A percentile compares a stretch with the other conserved stretches of the same genome.
Evolutionary conservation across 2,113 vertebrate genomes (phyloP).

Genomic region (Burhinus oedicnemus): DNA sequence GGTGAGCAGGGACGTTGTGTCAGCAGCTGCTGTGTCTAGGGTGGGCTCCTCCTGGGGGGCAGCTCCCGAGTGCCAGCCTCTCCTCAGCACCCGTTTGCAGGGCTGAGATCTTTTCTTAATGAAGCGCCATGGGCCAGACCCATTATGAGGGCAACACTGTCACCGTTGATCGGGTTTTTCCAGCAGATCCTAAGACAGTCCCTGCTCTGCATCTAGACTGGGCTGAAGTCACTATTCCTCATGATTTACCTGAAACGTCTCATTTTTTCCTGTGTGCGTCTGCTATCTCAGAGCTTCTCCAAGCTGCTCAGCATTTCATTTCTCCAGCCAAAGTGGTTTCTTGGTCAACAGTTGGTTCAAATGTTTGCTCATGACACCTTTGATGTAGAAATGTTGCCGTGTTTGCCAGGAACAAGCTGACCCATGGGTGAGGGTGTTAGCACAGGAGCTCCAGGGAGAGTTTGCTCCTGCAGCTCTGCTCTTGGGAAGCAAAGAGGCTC

Average conservation of each 20-base stretch:
- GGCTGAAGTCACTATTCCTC: background rate
- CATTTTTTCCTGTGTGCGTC: background rate
- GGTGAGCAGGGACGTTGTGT: background rate
- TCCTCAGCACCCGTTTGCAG: background rate
- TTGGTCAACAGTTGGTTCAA: background rate
- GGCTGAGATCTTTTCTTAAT: background rate
- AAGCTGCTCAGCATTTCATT: background rate
- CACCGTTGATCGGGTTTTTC: background rate
- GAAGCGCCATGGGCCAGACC: background rate
- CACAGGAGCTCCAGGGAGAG: background rate
- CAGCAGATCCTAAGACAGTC: background rate
- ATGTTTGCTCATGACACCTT: background rate
- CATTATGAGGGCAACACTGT: accelerated
- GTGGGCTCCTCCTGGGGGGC: background rate
- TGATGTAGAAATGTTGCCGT: background rate
- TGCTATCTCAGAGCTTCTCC: background rate
- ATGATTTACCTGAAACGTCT: background rate
- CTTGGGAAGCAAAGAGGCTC: background rate
- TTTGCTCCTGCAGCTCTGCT: background rate
- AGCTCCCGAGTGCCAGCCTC: background rate
- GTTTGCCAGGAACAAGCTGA: slow-evolving; percentile 28
- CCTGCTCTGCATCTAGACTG: background rate
- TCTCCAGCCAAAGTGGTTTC: background rate
- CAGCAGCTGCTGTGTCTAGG: background rate
- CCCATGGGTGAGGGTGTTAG: background rate